Evolutionary conservation across 2,888 invertebrate species (phyloP).

Genomic region (Patella caerulea): DNA sequence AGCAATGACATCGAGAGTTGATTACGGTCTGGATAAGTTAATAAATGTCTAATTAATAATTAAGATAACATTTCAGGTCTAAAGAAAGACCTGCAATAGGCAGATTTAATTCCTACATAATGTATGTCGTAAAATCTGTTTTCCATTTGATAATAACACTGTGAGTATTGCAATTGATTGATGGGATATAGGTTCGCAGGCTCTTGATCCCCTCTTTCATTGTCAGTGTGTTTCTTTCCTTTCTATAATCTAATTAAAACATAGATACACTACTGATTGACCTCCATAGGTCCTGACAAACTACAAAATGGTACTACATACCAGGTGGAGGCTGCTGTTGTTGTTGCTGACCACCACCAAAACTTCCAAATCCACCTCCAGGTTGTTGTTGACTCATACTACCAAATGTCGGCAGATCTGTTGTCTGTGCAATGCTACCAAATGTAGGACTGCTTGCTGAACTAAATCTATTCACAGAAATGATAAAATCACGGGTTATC

Average conservation of each 20-base stretch:
- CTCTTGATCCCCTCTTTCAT: too few relatives aligned
- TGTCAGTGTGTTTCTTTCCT: conserved; percentile 21
- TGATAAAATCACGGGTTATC: background rate
- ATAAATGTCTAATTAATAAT: too few relatives aligned
- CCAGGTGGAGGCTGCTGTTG: too few relatives aligned
- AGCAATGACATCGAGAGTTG: too few relatives aligned
- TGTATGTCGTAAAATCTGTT: too few relatives aligned
- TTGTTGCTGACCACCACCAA: conserved; percentile 12
- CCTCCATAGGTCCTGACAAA: conserved; percentile 34
- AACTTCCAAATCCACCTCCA: conserved; percentile 31
- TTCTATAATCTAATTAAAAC: conserved; percentile 23
- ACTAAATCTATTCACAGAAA: conserved; percentile 48
- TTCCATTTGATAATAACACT: too few relatives aligned
- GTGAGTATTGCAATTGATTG: too few relatives aligned
- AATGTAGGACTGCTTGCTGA: conserved; percentile 52
- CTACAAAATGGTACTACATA: background rate
- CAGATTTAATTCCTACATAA: too few relatives aligned
- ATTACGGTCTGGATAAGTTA: too few relatives aligned
- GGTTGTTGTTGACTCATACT: conserved; percentile 30
- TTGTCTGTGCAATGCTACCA: conserved; percentile 56
- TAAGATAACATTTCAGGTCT: too few relatives aligned
- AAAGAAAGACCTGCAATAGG: too few relatives aligned
- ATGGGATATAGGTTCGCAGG: too few relatives aligned
- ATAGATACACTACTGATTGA: conserved; percentile 20
- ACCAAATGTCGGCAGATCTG: conserved; percentile 49